These are phyloP conservation scores for Avahi laniger DNA, from an alignment of 2,797 vertebrate genomes.

Conservation along the genomic window DNA sequence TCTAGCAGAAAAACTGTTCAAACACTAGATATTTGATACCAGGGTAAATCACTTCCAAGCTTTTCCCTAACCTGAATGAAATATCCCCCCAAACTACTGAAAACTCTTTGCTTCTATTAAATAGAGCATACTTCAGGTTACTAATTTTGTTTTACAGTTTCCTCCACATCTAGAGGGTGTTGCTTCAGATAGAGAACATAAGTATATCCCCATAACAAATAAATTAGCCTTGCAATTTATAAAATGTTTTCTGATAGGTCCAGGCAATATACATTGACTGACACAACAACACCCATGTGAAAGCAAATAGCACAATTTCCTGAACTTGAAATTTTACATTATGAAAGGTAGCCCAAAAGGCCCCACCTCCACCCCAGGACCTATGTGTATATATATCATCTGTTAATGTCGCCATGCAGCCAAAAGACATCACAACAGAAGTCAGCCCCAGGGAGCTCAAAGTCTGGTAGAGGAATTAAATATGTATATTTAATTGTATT, in stretches of 20 bases:
- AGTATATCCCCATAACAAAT: neutral
- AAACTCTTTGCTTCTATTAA: neutral
- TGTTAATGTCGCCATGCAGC: neutral
- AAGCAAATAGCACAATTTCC: neutral
- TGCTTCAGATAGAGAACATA: neutral
- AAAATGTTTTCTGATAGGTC: neutral
- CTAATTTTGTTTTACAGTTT: neutral
- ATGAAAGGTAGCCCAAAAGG: neutral
- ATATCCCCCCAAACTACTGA: neutral
- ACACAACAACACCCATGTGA: neutral
- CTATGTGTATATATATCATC: neutral
- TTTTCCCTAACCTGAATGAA: neutral
- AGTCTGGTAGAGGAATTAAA: neutral
- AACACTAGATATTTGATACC: neutral
- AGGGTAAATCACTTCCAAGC: neutral
- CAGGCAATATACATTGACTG: neutral
- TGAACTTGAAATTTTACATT: slow-evolving; percentile 16
- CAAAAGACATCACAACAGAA: neutral
- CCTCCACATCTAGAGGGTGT: neutral
- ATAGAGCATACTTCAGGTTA: neutral
- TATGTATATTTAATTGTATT: neutral
- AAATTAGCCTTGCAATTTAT: neutral
- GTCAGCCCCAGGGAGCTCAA: neutral
- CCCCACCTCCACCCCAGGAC: neutral
- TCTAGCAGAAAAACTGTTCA: neutral